Base-by-base conservation (phyloP, 2,797 vertebrate genomes). In the Lagodon rhomboides region DNA sequence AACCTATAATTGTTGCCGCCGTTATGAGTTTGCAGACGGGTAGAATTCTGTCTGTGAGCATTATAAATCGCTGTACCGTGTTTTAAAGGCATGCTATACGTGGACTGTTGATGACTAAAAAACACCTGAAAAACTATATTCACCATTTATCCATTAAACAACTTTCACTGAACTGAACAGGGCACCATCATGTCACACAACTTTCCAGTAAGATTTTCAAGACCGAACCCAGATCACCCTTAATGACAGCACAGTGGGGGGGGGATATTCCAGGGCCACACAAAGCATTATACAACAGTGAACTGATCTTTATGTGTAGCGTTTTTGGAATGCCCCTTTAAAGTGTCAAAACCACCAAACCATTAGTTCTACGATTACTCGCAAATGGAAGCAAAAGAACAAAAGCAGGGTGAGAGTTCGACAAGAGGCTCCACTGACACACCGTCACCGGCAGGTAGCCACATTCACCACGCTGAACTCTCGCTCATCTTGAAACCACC, bases 401-500 rank as follows among this genome's bases (percentile, higher is more conserved):
- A 34, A 34, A 34, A 43, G 17, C 47, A 38, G 25, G 16, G 18
- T 27, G 22, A 38, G n/a, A 20, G 17, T 0, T 18, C 0, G 18
- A 43, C 22, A 53, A 16, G 11, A 64, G 7, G 12, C 11, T 18
- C 7, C 50, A 38, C 17, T 55, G 7, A n/a, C 61, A 58, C 4
- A 55, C 22, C 30, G 23, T 68, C 51, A 46, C 27, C 30, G 10
- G 54, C 23, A 44, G 16, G 18, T 18, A 55, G 41, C 62, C 49
- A 66, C 59, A 50, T 9, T 73, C 22, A 66, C 34, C 65, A 11
- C 75, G 27, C 12, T 60, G 44, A 62, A 70, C 51, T 30, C 16
- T 30, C 49, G 44, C 30, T 61, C 34, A 58, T 51, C 25, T 38
- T 51, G 22, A 72, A 81, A 71, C 20, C 66, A 68, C 53, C 47